Conservation (phyloP, 2,797 vertebrate species). For the Toxotes lorentzi region DNA sequence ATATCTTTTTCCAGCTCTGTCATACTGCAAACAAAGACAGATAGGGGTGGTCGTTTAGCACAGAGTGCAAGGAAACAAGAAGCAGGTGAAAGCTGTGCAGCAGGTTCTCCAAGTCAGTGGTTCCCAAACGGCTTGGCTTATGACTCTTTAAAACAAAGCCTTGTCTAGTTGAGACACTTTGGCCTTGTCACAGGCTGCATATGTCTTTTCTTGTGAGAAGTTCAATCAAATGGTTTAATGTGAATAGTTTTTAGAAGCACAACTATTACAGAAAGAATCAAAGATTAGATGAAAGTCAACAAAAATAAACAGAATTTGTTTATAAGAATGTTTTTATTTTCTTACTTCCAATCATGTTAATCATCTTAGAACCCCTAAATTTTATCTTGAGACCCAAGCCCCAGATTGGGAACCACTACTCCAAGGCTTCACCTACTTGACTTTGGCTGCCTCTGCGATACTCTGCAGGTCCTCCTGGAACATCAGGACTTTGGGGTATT, state of each 20-base stretch:
- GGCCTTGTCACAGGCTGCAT: not conserved
- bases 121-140: not conserved
- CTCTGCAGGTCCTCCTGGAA: conserved; percentile 93
- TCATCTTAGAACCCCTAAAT: not conserved
- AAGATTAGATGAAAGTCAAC: not conserved
- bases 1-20: conserved; percentile 98
- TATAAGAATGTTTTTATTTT: not conserved
- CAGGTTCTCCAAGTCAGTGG: not conserved
- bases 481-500: conserved; percentile 94
- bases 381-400: not conserved
- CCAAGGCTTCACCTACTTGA: conserved; percentile 89
- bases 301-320: too few species aligned
- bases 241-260: not conserved
- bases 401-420: not conserved
- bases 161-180: not conserved
- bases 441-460: conserved; percentile 95
- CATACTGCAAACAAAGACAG: conserved; percentile 88
- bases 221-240: not conserved
- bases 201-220: not conserved
- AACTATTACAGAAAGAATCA: not conserved
- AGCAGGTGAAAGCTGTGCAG: not conserved
- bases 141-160: not conserved
- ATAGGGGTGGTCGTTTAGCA: not conserved
- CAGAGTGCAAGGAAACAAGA: not conserved
- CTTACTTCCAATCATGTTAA: not conserved